Conservation (phyloP, 1,140 invertebrate genomes). For the Macrocentrus cingulum region DNA sequence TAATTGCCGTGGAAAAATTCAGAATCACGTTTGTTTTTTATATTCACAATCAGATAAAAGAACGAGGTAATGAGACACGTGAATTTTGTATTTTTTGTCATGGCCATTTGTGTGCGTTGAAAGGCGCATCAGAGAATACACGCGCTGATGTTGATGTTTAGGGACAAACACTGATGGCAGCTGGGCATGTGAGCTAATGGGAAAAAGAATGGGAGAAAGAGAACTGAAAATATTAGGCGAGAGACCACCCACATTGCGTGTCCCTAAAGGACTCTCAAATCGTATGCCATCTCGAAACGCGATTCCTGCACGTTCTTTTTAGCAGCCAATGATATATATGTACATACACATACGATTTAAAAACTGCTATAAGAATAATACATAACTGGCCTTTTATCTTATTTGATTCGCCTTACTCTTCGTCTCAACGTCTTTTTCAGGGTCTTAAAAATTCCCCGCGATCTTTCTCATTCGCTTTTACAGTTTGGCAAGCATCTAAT, state of each 20-base stretch:
- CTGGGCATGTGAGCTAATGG: slow-evolving; percentile 10
- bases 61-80: background rate
- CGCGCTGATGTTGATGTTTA: slow-evolving; percentile 6
- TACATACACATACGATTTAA: background rate
- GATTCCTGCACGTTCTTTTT: slow-evolving; percentile 6
- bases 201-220: slow-evolving; percentile 10
- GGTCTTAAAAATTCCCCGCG: slow-evolving; percentile 3
- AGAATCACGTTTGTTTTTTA: background rate
- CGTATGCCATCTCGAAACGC: slow-evolving; percentile 1
- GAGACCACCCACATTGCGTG: slow-evolving; percentile 10
- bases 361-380: no score
- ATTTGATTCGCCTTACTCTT: background rate
- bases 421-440: background rate
- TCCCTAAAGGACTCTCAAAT: slow-evolving; percentile 11
- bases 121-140: slow-evolving; percentile 5
- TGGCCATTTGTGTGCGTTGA: slow-evolving; percentile 7
- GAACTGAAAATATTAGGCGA: slow-evolving; percentile 17
- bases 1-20: no score
- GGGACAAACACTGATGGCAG: slow-evolving; percentile 16
- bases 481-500: background rate
- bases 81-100: background rate
- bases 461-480: slow-evolving; percentile 11
- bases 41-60: background rate
- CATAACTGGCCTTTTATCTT: slow-evolving; percentile 7
- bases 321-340: background rate